A percentile compares a stretch with the other conserved stretches of the same genome.
These are phyloP conservation scores for Lordiphosa clarofinis DNA, from an alignment of 1,140 invertebrate species.

Conservation along the genomic window DNA sequence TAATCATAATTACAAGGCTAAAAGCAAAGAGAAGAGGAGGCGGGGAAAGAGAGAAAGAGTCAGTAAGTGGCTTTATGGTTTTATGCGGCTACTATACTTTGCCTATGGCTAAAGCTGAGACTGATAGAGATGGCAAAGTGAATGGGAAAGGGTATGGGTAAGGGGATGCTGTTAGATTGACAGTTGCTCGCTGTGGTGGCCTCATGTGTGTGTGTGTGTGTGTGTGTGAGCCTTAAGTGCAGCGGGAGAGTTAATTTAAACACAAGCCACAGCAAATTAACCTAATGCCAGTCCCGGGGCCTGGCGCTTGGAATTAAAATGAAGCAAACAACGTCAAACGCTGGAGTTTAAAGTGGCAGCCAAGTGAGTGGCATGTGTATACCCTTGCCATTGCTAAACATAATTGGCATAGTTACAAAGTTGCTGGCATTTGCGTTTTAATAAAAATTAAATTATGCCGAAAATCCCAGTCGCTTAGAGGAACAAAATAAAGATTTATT, in stretches of 20 bases:
- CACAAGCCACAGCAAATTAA: constrained; percentile 68
- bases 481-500: no score
- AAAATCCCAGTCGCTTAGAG: no score
- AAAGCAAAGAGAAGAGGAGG: constrained; percentile 17
- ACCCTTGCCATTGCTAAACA: neutral
- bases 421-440: no score
- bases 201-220: neutral
- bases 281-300: constrained; percentile 48
- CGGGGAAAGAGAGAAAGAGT: neutral
- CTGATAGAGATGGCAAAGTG: no score
- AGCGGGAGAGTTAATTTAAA: constrained; percentile 54
- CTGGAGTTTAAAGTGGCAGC: constrained; percentile 16
- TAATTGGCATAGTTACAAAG: no score
- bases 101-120: no score
- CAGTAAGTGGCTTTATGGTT: constrained; percentile 8
- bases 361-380: constrained; percentile 19
- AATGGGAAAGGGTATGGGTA: no score
- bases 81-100: neutral
- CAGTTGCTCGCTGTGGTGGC: no score
- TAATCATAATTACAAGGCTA: constrained; percentile 74
- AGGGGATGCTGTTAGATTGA: no score
- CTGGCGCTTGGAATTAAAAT: constrained; percentile 38
- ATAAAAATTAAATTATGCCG: no score
- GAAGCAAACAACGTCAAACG: constrained; percentile 23
- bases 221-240: constrained; percentile 24